Base-by-base conservation (phyloP, 2,888 invertebrate species). In the Oithona nana region DNA sequence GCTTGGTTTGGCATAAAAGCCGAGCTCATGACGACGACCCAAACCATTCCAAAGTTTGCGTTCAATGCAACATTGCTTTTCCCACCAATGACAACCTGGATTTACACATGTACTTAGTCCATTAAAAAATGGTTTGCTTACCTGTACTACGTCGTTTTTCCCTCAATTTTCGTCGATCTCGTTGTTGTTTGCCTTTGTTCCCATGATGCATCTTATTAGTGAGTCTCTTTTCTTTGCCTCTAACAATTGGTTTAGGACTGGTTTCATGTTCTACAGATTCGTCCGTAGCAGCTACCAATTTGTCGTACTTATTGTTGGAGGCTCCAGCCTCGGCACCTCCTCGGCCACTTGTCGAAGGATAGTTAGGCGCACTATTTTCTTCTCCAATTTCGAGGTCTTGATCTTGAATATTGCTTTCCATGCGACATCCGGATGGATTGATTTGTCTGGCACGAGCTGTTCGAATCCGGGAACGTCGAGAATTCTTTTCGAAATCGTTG, bases 131-230 rank as follows among this genome's bases (percentile, higher is more conserved):
- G n/a, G n/a, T n/a, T n/a, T n/a, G n/a, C n/a, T n/a, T 39, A 39
- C 39, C 39, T 39, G 39, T 39, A 58, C 66, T 66, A 63, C 79
- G 72, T 66, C 79, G 70, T 68, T 79, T 79, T 69, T 79, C 79
- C 63, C 79, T 70, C 61, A 79, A 70, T 70, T 79, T 79, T 68
- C 79, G 73, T 64, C 79, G 74, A 67, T 79, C 79, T 63, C 79
- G 74, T 50, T 76, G 77, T 76, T 65, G 67, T 51, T 68, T 68
- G n/a, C 66, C 67, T 26, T 54, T 54, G 24, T 24, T 20, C 3
- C 13, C 13, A 24, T 24, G 24, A 26, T 54, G 54, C 22, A 20
- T 26, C 11, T 54, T 54, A 39, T 39, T 39, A 26, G 54, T 20
- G 20, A 22, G 50, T 16, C 54, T 20, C 54, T 54, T 54, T 16